These are phyloP conservation scores for Napeogenes inachia DNA, from an alignment of 2,888 invertebrate species.

Conservation along the genomic window DNA sequence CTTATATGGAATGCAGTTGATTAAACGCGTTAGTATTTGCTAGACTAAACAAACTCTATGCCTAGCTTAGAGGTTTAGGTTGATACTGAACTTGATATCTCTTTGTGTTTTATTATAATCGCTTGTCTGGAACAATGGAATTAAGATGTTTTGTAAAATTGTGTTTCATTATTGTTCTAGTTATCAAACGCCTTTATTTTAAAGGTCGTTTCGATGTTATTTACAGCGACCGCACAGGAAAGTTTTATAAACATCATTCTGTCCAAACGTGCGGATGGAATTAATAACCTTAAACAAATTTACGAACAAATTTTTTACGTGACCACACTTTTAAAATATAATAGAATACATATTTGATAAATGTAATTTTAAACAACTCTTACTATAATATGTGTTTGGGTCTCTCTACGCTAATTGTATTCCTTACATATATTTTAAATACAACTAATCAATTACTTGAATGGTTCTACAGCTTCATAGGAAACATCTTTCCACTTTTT, in stretches of 20 bases:
- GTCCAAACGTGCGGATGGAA: conserved; percentile 3
- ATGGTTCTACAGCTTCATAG: too few species aligned
- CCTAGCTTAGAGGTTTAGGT: too few species aligned
- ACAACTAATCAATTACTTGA: too few species aligned
- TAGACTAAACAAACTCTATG: too few species aligned
- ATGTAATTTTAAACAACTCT: not conserved
- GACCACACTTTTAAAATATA: not conserved
- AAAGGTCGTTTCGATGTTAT: not conserved
- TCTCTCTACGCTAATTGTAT: not conserved
- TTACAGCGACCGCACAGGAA: conserved; percentile 4
- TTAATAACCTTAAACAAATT: conserved; percentile 5
- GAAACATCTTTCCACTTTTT: too few species aligned
- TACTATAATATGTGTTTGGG: not conserved
- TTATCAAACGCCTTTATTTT: not conserved
- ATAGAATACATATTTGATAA: not conserved
- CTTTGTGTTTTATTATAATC: not conserved
- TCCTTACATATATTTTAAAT: too few species aligned
- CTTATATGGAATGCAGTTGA: conserved; percentile 6
- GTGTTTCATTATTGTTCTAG: not conserved
- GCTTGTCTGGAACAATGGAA: not conserved
- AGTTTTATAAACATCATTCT: conserved; percentile 4
- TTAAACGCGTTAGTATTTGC: not conserved
- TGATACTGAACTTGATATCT: too few species aligned
- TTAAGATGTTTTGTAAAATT: not conserved
- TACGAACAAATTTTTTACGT: conserved; percentile 5